Evolutionary conservation across 2,888 invertebrate genomes (phyloP).

Genomic region (Merodon equestris): DNA sequence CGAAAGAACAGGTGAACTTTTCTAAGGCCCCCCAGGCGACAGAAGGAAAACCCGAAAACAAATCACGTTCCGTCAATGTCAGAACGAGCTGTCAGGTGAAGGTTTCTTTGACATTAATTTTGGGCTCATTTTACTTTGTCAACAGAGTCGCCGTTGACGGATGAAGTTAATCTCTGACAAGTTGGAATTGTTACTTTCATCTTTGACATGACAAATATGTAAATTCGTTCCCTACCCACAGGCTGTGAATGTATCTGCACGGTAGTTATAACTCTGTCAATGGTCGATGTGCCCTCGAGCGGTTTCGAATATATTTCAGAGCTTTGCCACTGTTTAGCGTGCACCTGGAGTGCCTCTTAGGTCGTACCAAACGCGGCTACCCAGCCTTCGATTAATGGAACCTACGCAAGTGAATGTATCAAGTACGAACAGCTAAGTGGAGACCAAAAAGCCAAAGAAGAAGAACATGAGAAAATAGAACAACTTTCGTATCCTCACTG

Average conservation of each 20-base stretch:
- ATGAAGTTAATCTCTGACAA: constrained; percentile 13
- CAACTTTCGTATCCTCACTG: too few relatives aligned
- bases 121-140: constrained; percentile 15
- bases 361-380: too few relatives aligned
- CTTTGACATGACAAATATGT: constrained; percentile 9
- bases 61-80: background rate
- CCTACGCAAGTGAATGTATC: too few relatives aligned
- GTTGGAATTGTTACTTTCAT: background rate
- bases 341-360: too few relatives aligned
- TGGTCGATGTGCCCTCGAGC: background rate
- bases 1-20: background rate
- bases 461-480: too few relatives aligned
- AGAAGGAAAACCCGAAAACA: background rate
- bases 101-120: constrained; percentile 7
- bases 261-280: constrained; percentile 8
- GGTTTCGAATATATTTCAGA: background rate
- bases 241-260: background rate
- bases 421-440: too few relatives aligned
- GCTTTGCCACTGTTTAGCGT: constrained; percentile 7
- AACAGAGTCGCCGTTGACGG: constrained; percentile 15
- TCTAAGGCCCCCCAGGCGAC: constrained; percentile 2
- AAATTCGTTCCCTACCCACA: background rate
- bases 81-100: constrained; percentile 11
- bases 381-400: too few relatives aligned
- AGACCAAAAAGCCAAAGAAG: too few relatives aligned